A percentile compares a stretch with the other conserved stretches of the same genome.
phyloP scores from a whole-genome alignment of 2,113 vertebrate species.

The Halichoerus grypus region DNA sequence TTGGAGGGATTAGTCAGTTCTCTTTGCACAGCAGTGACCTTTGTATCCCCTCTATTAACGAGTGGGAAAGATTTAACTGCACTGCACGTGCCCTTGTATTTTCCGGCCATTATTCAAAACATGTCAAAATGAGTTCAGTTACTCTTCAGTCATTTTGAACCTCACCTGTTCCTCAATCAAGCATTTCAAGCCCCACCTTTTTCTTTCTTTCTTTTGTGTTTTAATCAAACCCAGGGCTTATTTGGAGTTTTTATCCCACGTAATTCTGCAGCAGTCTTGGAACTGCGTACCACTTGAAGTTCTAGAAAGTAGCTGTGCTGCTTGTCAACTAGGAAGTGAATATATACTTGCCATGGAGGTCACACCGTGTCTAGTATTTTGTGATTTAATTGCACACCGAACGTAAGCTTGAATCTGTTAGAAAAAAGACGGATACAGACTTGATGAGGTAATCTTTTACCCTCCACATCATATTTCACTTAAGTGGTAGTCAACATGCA shows the following conservation, averaged over 20 bases:
- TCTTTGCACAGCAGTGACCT: constrained; percentile 74
- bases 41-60: constrained; percentile 70
- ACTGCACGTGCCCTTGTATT: constrained; percentile 38
- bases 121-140: constrained; percentile 74
- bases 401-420: constrained; percentile 78
- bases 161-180: constrained; percentile 62
- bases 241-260: constrained; percentile 25
- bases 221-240: constrained; percentile 34
- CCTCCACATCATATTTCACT: constrained; percentile 78
- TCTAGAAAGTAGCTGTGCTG: constrained; percentile 52
- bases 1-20: constrained; percentile 59
- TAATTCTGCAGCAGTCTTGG: constrained; percentile 48
- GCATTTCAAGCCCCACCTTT: constrained; percentile 48
- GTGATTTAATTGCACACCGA: constrained; percentile 78
- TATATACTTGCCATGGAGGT: constrained; percentile 54
- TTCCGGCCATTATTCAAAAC: constrained; percentile 73
- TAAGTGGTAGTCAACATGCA: constrained; percentile 76
- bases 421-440: constrained; percentile 80
- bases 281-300: constrained; percentile 44
- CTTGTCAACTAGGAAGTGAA: constrained; percentile 70
- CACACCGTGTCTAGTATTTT: constrained; percentile 71
- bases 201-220: background rate
- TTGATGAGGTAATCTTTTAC: constrained; percentile 84
- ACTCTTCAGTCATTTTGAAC: constrained; percentile 71
- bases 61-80: constrained; percentile 64